Evolutionary conservation across 2,113 vertebrate genomes (phyloP).

Genomic region (Passerina amoena): DNA sequence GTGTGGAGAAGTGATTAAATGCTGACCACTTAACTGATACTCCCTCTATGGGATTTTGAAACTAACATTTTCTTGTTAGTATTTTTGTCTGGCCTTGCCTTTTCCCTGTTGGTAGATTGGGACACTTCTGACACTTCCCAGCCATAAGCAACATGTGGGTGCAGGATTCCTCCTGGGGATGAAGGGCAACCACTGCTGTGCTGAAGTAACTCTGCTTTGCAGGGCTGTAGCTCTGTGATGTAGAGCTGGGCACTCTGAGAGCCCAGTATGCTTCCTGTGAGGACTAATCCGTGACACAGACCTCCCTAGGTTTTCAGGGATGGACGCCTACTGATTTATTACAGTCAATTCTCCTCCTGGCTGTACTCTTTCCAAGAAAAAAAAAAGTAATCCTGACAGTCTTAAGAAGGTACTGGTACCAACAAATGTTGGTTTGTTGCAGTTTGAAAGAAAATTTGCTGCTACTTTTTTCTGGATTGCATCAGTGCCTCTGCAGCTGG

Average conservation of each 20-base stretch:
- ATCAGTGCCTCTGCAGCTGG: neutral
- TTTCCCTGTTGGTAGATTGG: neutral
- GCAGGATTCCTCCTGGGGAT: neutral
- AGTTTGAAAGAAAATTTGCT: neutral
- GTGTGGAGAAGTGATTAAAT: neutral
- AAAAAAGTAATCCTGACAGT: neutral
- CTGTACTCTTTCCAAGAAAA: neutral
- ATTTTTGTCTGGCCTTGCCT: neutral
- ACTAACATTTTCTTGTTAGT: neutral
- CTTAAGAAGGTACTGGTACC: neutral
- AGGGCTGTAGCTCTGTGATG: neutral
- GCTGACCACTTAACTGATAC: neutral
- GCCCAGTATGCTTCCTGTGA: fast-evolving
- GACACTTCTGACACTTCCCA: neutral
- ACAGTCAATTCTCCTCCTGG: neutral
- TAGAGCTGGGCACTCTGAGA: neutral
- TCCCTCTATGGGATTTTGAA: neutral
- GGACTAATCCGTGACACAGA: neutral
- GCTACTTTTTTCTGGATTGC: neutral
- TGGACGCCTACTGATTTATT: neutral
- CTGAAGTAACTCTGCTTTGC: neutral
- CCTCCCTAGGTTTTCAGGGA: neutral
- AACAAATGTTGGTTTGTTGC: neutral
- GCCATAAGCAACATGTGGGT: neutral
- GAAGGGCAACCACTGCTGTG: neutral